These are phyloP conservation scores for Gobio occitaniae DNA, from an alignment of 2,797 vertebrate species.

Conservation along the genomic window DNA sequence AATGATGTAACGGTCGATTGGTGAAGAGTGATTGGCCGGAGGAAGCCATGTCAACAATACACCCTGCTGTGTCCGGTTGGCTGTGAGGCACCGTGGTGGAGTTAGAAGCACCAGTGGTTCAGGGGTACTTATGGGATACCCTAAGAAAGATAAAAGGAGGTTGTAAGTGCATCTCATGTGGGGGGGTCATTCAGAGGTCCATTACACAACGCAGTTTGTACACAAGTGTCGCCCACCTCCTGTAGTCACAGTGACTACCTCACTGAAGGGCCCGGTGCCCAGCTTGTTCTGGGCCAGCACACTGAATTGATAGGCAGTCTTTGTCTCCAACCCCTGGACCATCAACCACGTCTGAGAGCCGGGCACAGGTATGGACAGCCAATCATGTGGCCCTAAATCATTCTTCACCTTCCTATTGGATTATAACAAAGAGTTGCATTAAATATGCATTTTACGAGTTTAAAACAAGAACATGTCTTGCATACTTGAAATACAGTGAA, in stretches of 20 bases:
- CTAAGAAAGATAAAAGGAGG: conserved; percentile 68
- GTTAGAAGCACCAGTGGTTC: conserved; percentile 99
- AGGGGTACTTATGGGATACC: conserved; percentile 97
- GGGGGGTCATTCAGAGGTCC: neutral
- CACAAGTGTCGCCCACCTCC: conserved; percentile 82
- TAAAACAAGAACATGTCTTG: neutral
- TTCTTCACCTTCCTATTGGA: conserved; percentile 91
- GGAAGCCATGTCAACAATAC: conserved; percentile 98
- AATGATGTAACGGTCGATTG: conserved; percentile 95
- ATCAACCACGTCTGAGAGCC: conserved; percentile 90
- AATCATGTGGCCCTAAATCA: conserved; percentile 96
- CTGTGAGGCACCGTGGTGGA: conserved; percentile 99
- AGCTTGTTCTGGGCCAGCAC: conserved; percentile 99
- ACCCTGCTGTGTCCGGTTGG: conserved; percentile 99
- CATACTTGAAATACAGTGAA: neutral
- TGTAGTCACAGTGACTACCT: conserved; percentile 99
- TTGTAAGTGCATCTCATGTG: neutral
- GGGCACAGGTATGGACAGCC: conserved; percentile 96
- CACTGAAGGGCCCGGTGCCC: conserved; percentile 98
- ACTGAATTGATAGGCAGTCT: conserved; percentile 99
- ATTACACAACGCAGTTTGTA: neutral
- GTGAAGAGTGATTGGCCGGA: conserved; percentile 96
- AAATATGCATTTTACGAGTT: neutral
- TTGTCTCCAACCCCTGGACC: conserved; percentile 92
- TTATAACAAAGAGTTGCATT: conserved; percentile 8